These are phyloP conservation scores for Sipha flava DNA, from an alignment of 1,140 invertebrate species.

Conservation along the genomic window DNA sequence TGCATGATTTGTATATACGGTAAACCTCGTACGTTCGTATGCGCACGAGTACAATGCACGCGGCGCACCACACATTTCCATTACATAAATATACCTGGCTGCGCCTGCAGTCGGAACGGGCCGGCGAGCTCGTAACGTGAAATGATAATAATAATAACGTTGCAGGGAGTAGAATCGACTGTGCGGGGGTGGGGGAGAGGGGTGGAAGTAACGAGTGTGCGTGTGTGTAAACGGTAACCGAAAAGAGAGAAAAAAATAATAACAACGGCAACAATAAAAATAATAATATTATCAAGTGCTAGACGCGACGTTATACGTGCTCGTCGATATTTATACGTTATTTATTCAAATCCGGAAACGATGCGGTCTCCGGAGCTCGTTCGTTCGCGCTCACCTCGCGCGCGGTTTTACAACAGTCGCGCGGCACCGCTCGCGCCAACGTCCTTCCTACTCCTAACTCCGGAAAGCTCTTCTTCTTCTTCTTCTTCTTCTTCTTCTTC, in stretches of 20 bases:
- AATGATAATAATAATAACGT: neutral
- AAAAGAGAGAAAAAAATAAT: neutral
- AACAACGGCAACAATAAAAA: neutral
- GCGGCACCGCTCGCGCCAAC: neutral
- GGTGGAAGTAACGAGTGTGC: neutral
- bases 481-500: no score
- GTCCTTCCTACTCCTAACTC: neutral
- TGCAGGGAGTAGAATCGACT: neutral
- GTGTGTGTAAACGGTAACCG: neutral
- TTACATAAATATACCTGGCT: no score
- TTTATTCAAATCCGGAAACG: slow-evolving; percentile 22
- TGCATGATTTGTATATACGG: neutral
- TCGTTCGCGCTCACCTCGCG: neutral
- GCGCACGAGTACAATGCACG: no score
- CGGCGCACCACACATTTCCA: no score
- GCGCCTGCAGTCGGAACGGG: no score
- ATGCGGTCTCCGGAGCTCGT: neutral
- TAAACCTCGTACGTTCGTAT: neutral
- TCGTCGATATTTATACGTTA: slow-evolving; percentile 24
- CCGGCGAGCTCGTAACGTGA: no score
- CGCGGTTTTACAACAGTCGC: no score
- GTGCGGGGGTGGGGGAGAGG: neutral
- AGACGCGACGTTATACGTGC: neutral
- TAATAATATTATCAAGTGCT: slow-evolving; percentile 9
- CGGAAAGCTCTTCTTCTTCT: neutral